phyloP scores from a whole-genome alignment of 2,113 vertebrate species.

The Melierax canorus region DNA sequence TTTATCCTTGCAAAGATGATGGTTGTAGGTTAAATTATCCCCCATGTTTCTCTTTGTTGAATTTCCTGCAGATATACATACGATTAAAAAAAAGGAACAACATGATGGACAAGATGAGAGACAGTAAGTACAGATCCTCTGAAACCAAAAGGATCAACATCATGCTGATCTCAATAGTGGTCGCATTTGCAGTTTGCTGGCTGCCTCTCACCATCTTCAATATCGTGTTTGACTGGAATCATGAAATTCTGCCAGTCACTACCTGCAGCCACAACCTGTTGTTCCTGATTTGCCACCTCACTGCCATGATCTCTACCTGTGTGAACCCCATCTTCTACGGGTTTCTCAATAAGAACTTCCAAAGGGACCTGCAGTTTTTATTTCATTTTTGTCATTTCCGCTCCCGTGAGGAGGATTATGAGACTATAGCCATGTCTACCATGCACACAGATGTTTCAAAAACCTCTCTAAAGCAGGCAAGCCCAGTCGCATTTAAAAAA shows the following conservation, averaged over 20 bases:
- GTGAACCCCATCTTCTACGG: slow-evolving; percentile 89
- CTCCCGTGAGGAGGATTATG: slow-evolving; percentile 83
- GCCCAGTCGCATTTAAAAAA: slow-evolving; percentile 74
- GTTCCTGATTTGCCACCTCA: slow-evolving; percentile 87
- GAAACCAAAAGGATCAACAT: slow-evolving; percentile 85
- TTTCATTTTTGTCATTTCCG: slow-evolving; percentile 84
- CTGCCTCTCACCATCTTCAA: slow-evolving; percentile 89
- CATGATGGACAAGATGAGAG: slow-evolving; percentile 87
- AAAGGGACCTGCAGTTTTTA: slow-evolving; percentile 83
- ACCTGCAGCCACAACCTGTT: slow-evolving; percentile 84
- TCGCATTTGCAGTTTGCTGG: slow-evolving; percentile 87
- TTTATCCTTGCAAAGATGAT: background rate
- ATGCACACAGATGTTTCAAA: slow-evolving; percentile 88
- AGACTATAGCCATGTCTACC: slow-evolving; percentile 88
- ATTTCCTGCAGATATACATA: slow-evolving; percentile 80
- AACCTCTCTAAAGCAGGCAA: slow-evolving; percentile 82
- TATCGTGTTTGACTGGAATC: slow-evolving; percentile 85
- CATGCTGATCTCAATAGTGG: slow-evolving; percentile 88
- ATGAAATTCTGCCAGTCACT: slow-evolving; percentile 75
- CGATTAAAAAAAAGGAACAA: slow-evolving; percentile 81
- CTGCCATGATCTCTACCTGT: slow-evolving; percentile 87
- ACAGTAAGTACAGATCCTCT: slow-evolving; percentile 81
- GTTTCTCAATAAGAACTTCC: slow-evolving; percentile 90
- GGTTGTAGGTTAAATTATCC: background rate
- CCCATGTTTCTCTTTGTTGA: slow-evolving; percentile 6